phyloP scores from a whole-genome alignment of 1,140 invertebrate genomes.

The Caenorhabditis latens region DNA sequence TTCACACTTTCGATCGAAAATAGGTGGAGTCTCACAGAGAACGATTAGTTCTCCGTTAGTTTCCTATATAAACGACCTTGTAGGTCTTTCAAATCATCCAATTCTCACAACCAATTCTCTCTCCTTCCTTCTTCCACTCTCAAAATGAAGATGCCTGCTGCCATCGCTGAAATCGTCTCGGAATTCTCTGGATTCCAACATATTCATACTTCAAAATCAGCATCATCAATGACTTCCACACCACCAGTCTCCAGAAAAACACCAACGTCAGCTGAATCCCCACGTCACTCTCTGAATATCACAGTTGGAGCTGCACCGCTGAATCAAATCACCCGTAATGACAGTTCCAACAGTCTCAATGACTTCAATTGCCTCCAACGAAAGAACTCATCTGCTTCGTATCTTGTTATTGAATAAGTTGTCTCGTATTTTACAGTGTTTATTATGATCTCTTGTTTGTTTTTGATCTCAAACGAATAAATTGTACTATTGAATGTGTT shows the following conservation, averaged over 20 bases:
- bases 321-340: neutral
- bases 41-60: neutral
- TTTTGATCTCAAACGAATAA: neutral
- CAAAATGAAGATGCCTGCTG: constrained; percentile 1
- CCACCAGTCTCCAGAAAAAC: neutral
- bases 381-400: neutral
- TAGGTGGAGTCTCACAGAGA: constrained; percentile 12
- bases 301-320: constrained; percentile 3
- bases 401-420: constrained; percentile 31
- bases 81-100: neutral
- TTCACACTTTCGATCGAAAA: neutral
- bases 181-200: constrained; percentile 50
- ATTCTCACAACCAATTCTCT: constrained; percentile 26
- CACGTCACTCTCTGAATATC: constrained; percentile 40
- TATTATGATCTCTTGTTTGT: neutral
- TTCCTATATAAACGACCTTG: neutral
- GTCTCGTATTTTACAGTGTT: neutral
- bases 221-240: neutral
- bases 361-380: constrained; percentile 2
- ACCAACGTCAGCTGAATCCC: constrained; percentile 17
- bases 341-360: constrained; percentile 44
- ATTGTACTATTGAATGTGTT: neutral
- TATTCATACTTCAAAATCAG: constrained; percentile 1
- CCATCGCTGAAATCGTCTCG: constrained; percentile 19
- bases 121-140: neutral